These are phyloP conservation scores for Scopus umbretta DNA, from an alignment of 2,113 vertebrate genomes.

Conservation along the genomic window DNA sequence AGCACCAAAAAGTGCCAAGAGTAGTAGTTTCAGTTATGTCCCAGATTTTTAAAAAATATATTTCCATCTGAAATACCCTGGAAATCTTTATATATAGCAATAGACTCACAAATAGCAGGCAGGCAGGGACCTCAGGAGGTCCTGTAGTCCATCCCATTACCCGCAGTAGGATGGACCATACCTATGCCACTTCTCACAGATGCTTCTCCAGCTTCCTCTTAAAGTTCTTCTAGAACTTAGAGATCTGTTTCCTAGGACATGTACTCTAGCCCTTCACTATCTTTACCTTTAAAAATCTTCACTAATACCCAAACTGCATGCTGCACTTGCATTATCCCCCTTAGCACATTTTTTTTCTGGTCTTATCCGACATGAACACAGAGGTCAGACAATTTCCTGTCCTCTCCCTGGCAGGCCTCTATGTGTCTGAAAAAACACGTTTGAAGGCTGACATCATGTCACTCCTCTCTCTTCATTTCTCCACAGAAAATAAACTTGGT, in stretches of 20 bases:
- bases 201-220: neutral
- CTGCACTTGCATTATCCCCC: neutral
- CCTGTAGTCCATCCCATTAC: neutral
- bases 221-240: neutral
- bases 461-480: neutral
- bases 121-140: neutral
- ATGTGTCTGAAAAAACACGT: neutral
- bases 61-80: neutral
- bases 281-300: neutral
- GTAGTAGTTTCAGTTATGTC: neutral
- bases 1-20: neutral
- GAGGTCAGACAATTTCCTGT: constrained; percentile 18
- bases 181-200: neutral
- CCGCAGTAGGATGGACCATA: neutral
- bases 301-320: neutral
- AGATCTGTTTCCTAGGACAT: neutral
- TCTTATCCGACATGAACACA: neutral
- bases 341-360: neutral
- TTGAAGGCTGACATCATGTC: neutral
- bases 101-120: neutral
- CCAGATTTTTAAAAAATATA: neutral
- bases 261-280: neutral
- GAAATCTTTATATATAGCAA: neutral
- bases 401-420: neutral
- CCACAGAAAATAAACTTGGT: neutral